These are phyloP conservation scores for Hafferia zeledoni DNA, from an alignment of 2,797 vertebrate species.

Conservation along the genomic window DNA sequence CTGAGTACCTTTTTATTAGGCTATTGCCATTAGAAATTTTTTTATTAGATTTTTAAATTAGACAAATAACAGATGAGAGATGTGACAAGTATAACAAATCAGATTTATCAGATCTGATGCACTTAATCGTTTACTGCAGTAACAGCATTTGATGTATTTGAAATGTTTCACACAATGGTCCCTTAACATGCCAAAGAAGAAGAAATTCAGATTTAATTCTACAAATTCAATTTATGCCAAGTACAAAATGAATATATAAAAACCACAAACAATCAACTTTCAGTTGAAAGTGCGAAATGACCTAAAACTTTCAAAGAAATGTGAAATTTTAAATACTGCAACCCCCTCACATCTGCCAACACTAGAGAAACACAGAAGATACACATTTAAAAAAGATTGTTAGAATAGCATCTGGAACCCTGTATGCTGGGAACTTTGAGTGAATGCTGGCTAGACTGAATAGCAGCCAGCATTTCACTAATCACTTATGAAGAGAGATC, in stretches of 20 bases:
- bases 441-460: not conserved
- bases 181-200: not conserved
- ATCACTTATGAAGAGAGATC: not conserved
- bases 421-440: not conserved
- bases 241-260: not conserved
- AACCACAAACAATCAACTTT: slow-evolving; percentile 13
- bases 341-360: not conserved
- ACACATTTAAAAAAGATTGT: not conserved
- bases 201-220: not conserved
- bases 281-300: not conserved
- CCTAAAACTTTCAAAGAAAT: not conserved
- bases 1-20: slow-evolving; percentile 52
- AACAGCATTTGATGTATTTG: slow-evolving; percentile 12
- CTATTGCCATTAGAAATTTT: slow-evolving; percentile 15
- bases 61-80: slow-evolving; percentile 44
- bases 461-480: not conserved
- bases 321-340: not conserved
- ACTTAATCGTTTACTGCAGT: not conserved
- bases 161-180: slow-evolving; percentile 38
- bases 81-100: slow-evolving; percentile 57
- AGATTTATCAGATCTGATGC: slow-evolving; percentile 27
- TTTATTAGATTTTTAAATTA: slow-evolving; percentile 30
- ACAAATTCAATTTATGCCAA: not conserved
- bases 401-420: not conserved
- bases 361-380: not conserved